Conservation (phyloP, 2,888 invertebrate species). For the Gandaritis pyraliata region DNA sequence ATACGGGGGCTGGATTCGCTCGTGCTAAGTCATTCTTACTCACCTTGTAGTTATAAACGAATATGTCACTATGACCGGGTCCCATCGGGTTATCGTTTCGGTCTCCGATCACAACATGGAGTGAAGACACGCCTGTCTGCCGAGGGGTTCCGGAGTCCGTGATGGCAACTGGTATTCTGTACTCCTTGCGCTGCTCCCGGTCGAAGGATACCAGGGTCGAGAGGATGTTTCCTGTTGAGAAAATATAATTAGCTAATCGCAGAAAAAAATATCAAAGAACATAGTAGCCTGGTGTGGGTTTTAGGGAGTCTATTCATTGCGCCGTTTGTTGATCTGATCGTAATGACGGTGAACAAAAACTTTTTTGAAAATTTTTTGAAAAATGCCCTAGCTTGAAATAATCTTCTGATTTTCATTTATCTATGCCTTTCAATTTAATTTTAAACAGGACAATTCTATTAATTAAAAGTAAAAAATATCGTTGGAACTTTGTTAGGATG, state of each 20-base stretch:
- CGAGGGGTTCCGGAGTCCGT: slow-evolving; percentile 92
- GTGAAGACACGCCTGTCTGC: slow-evolving; percentile 91
- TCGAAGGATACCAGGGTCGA: slow-evolving; percentile 91
- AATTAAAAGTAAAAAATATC: too few species aligned
- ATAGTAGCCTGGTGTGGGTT: too few species aligned
- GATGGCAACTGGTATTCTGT: slow-evolving; percentile 94
- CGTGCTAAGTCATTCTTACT: slow-evolving; percentile 19
- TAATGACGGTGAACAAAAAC: too few species aligned
- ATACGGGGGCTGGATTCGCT: too few species aligned
- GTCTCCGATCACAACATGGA: slow-evolving; percentile 97
- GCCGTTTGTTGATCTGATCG: too few species aligned
- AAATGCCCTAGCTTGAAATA: too few species aligned
- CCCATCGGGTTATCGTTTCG: slow-evolving; percentile 96
- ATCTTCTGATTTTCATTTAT: too few species aligned
- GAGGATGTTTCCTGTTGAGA: slow-evolving; percentile 83
- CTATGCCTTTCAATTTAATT: too few species aligned
- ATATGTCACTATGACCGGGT: slow-evolving; percentile 94
- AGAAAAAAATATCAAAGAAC: neutral
- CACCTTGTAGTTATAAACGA: slow-evolving; percentile 97
- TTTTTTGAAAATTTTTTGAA: too few species aligned
- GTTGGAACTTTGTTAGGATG: too few species aligned
- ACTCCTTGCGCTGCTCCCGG: slow-evolving; percentile 93
- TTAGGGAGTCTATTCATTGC: too few species aligned
- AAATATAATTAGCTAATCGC: neutral
- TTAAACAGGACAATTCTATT: too few species aligned